Conservation (phyloP, 2,113 vertebrate species). For the Pycnonotus jocosus region DNA sequence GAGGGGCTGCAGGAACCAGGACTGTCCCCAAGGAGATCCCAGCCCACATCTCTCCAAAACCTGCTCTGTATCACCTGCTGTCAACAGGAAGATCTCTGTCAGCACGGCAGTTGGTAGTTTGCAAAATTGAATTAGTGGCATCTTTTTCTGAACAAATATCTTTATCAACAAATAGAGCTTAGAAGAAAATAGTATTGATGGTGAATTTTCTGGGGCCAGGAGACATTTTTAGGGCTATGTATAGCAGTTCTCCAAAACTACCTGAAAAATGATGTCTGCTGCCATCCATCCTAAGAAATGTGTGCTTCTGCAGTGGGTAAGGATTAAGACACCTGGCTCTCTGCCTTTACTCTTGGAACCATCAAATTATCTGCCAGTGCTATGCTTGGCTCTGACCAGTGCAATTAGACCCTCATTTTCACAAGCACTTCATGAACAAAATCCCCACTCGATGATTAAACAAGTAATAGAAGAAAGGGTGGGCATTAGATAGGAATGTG, state of each 20-base stretch:
- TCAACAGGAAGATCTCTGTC: not conserved
- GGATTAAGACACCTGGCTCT: slow-evolving; percentile 57
- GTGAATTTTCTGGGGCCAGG: not conserved
- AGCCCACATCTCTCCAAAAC: not conserved
- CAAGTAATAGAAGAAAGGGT: slow-evolving; percentile 61
- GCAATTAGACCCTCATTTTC: slow-evolving; percentile 62
- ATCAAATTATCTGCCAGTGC: slow-evolving; percentile 65
- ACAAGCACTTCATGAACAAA: slow-evolving; percentile 55
- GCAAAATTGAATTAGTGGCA: not conserved
- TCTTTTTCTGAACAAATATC: not conserved
- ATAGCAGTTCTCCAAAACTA: not conserved
- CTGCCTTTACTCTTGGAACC: slow-evolving; percentile 45
- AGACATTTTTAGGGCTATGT: not conserved
- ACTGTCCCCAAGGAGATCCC: not conserved
- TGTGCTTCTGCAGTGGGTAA: slow-evolving; percentile 36
- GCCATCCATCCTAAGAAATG: slow-evolving; percentile 42
- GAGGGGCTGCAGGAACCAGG: not conserved
- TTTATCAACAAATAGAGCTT: not conserved
- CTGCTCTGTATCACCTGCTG: not conserved
- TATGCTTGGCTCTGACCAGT: slow-evolving; percentile 51
- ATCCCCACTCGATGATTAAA: slow-evolving; percentile 53
- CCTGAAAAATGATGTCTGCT: slow-evolving; percentile 19
- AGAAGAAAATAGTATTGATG: not conserved
- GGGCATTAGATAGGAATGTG: slow-evolving; percentile 74
- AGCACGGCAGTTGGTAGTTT: not conserved